Percentiles rank a stretch among this genome's conserved stretches.
Conservation (phyloP, 2,113 vertebrate species). For the Zeus faber region DNA sequence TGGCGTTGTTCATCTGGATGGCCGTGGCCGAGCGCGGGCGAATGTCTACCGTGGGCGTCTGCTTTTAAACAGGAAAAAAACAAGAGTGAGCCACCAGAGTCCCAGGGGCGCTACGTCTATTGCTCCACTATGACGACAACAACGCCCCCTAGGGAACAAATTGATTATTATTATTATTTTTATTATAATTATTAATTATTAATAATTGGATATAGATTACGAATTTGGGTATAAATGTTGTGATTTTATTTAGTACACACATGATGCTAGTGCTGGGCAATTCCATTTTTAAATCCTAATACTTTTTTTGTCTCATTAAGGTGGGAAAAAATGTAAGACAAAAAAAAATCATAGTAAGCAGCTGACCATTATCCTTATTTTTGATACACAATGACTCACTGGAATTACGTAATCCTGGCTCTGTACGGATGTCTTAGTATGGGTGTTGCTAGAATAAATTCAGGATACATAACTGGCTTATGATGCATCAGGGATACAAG, state of each 20-base stretch:
- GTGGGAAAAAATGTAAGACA: background rate
- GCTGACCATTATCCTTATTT: background rate
- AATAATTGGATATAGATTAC: background rate
- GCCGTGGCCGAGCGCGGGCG: slow-evolving; percentile 93
- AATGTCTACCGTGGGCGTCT: slow-evolving; percentile 98
- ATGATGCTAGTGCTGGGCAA: slow-evolving; percentile 60
- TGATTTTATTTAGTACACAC: slow-evolving; percentile 26
- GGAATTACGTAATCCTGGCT: slow-evolving; percentile 5
- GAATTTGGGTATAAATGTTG: background rate
- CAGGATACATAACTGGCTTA: slow-evolving; percentile 25
- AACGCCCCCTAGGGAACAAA: no score
- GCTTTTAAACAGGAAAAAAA: slow-evolving; percentile 57
- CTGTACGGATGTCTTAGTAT: slow-evolving; percentile 14
- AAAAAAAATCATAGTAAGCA: background rate
- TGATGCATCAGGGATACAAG: slow-evolving; percentile 26
- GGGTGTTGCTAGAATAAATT: slow-evolving; percentile 4
- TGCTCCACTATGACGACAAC: no score
- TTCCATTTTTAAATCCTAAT: background rate
- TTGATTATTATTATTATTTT: no score
- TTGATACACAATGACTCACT: slow-evolving; percentile 16
- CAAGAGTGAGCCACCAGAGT: slow-evolving; percentile 41
- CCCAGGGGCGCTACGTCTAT: no score
- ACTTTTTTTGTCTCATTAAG: background rate
- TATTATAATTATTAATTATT: no score
- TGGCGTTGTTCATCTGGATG: slow-evolving; percentile 99